Evolutionary conservation across 2,888 invertebrate species (phyloP).

Genomic region (Troides oblongomaculatus): DNA sequence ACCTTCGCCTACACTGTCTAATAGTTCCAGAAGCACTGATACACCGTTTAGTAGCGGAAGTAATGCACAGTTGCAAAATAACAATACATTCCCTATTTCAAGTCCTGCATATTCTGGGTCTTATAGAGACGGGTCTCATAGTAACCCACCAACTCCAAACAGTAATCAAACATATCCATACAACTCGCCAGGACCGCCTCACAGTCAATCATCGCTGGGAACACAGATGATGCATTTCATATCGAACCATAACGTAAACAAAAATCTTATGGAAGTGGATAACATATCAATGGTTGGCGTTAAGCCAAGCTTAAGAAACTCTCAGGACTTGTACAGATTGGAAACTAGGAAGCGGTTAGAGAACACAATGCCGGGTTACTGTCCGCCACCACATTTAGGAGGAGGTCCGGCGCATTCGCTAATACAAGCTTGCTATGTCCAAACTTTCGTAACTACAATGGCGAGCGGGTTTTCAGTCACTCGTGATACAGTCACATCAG

Average conservation of each 20-base stretch:
- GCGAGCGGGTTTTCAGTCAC: constrained; percentile 88
- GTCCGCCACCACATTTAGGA: constrained; percentile 72
- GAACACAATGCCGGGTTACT: constrained; percentile 71
- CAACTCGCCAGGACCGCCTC: constrained; percentile 67
- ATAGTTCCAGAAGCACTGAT: constrained; percentile 74
- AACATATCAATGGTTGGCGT: constrained; percentile 77
- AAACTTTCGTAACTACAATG: constrained; percentile 71
- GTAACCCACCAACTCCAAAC: constrained; percentile 64
- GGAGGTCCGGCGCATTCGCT: constrained; percentile 70
- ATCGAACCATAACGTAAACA: constrained; percentile 74
- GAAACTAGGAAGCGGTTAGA: constrained; percentile 58
- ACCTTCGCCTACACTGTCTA: constrained; percentile 81
- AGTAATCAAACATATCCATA: constrained; percentile 58
- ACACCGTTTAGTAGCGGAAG: constrained; percentile 69
- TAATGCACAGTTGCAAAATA: constrained; percentile 57
- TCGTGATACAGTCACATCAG: constrained; percentile 90
- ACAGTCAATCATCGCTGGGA: constrained; percentile 55
- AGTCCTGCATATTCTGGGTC: constrained; percentile 76
- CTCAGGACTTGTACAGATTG: constrained; percentile 54
- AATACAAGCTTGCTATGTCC: constrained; percentile 69
- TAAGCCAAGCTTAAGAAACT: constrained; percentile 55
- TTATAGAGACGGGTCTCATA: constrained; percentile 58
- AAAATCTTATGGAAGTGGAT: constrained; percentile 75
- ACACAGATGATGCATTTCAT: constrained; percentile 77
- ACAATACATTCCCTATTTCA: constrained; percentile 63